These are phyloP conservation scores for Bombus breviceps DNA, from an alignment of 1,140 invertebrate species.

Conservation along the genomic window DNA sequence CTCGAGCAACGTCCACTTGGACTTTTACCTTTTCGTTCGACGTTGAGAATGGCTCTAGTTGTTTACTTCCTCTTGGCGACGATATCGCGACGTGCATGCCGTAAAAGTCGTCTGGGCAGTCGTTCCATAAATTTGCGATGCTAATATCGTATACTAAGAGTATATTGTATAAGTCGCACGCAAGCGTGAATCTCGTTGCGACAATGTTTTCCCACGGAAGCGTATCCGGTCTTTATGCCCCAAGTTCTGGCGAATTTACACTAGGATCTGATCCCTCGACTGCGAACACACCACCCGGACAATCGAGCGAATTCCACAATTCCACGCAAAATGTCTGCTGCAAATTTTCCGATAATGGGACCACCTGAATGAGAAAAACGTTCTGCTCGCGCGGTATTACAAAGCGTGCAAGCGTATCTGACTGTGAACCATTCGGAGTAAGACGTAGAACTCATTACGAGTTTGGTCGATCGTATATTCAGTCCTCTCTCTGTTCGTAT, in stretches of 20 bases:
- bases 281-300: not conserved
- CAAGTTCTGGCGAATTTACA: not conserved
- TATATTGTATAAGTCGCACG: conserved; percentile 13
- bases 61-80: not conserved
- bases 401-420: not conserved
- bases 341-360: conserved; percentile 9
- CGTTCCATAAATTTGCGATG: conserved; percentile 48
- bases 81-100: not conserved
- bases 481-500: too few species aligned
- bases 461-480: not conserved
- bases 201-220: conserved; percentile 5
- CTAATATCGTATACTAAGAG: conserved; percentile 29
- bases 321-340: not conserved
- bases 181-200: conserved; percentile 5
- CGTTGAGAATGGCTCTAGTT: not conserved
- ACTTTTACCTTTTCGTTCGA: not conserved
- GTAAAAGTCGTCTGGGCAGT: conserved; percentile 21
- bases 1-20: not conserved
- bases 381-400: not conserved
- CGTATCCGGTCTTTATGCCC: conserved; percentile 13
- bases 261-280: not conserved
- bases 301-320: not conserved
- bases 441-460: conserved; percentile 15
- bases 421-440: not conserved
- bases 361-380: not conserved